Base-by-base conservation (phyloP, 2,888 invertebrate species). In the Philaethria dido region DNA sequence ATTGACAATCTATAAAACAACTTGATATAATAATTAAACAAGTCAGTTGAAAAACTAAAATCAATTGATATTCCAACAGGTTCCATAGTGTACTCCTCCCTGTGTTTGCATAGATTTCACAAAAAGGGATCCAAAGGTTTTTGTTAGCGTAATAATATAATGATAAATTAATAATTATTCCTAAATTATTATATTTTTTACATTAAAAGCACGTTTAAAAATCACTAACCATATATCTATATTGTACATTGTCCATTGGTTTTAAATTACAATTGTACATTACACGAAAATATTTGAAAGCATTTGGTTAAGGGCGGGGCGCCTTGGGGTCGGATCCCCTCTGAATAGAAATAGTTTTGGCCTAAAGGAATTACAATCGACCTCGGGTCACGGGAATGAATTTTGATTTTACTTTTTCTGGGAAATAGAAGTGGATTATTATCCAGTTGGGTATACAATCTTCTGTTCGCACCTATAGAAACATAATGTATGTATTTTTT, bases 321-420 rank as follows among this genome's bases (percentile, higher is more conserved):
- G 64, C 61, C 81, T 74, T 77, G 78, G 84, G 87, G 83, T 83
- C 77, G 77, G 72, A 82, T 81, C 87, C 89, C 87, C 79, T 81
- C 80, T 75, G 86, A 87, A 88, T 87, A 81, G 87, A 85, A 91
- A 90, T 90, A 90, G 90, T 88, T 89, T 89, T 84, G 83, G 85
- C 81, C 57, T 33, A 33, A 72, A 79, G 80, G 82, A 87, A 87
- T 89, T 88, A 88, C 86, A 83, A 78, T 75, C 80, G 77, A 45
- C 71, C 72, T 76, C 66, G 71, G 88, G 88, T 88, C 87, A 88
- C 79, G 80, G 82, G 84, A 88, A 89, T 89, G 88, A 90, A 90
- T 90, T 90, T 62, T 57, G 60, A 66, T 69, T 66, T 71, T 64
- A 64, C 69, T 66, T 71, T 71, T 70, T 59, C 66, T 33, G 13